phyloP scores from a whole-genome alignment of 1,140 invertebrate genomes.

The Piezodorus guildinii region DNA sequence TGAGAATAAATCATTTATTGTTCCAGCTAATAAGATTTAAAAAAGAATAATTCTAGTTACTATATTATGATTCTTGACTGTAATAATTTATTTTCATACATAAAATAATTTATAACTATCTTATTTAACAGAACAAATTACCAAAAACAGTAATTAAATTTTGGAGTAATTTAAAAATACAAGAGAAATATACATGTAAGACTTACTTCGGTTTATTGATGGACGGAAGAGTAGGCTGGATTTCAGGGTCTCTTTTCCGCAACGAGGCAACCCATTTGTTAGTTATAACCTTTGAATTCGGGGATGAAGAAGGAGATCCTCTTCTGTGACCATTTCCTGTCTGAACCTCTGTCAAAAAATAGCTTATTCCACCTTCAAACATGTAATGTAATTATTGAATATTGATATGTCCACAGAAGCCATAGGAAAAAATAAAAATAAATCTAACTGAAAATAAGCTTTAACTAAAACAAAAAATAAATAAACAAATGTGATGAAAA shows the following conservation, averaged over 20 bases:
- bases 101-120: too few relatives aligned
- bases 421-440: background rate
- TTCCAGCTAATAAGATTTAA: too few relatives aligned
- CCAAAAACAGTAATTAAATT: too few relatives aligned
- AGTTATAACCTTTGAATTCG: slow-evolving; percentile 32
- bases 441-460: background rate
- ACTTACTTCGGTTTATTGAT: slow-evolving; percentile 35
- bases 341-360: slow-evolving; percentile 15
- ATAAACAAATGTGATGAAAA: too few relatives aligned
- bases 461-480: background rate
- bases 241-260: slow-evolving; percentile 47
- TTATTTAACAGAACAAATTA: too few relatives aligned
- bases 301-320: slow-evolving; percentile 10
- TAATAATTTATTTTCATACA: too few relatives aligned
- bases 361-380: slow-evolving; percentile 16
- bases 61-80: too few relatives aligned
- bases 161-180: too few relatives aligned
- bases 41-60: too few relatives aligned
- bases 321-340: background rate
- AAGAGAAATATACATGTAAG: too few relatives aligned
- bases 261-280: slow-evolving; percentile 48
- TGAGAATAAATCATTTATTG: too few relatives aligned
- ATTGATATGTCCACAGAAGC: too few relatives aligned
- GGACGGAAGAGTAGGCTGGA: slow-evolving; percentile 50
- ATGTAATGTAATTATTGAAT: background rate